Evolutionary conservation across 2,888 invertebrate species (phyloP).

Genomic region (Lissocephala sabroskyi): DNA sequence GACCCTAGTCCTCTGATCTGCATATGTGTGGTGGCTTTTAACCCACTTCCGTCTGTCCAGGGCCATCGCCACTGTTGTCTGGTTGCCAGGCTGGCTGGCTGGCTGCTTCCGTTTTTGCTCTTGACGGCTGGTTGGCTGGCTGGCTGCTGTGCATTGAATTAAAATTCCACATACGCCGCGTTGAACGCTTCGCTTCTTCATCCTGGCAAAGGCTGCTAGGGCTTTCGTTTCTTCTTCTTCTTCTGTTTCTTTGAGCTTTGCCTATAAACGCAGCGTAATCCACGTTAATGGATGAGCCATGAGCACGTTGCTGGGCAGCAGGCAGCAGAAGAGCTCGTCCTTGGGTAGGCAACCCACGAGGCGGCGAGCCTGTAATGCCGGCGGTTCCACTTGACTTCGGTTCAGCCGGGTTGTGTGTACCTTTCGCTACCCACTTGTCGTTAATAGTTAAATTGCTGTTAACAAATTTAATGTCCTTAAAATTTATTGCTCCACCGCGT

Average conservation of each 20-base stretch:
- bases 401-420: slow-evolving; percentile 2
- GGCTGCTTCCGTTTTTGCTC: slow-evolving; percentile 33
- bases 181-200: slow-evolving; percentile 23
- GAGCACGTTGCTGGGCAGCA: slow-evolving; percentile 1
- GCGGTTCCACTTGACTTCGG: neutral
- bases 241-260: slow-evolving; percentile 13
- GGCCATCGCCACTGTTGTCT: slow-evolving; percentile 10
- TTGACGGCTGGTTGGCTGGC: neutral
- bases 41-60: slow-evolving; percentile 41
- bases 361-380: too few relatives aligned
- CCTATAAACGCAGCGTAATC: slow-evolving; percentile 36
- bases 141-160: slow-evolving; percentile 34
- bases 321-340: too few relatives aligned
- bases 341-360: too few relatives aligned
- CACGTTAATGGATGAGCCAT: slow-evolving; percentile 45
- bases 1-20: neutral
- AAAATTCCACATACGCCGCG: slow-evolving; percentile 48
- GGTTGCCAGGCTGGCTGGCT: slow-evolving; percentile 35
- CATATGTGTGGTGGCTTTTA: slow-evolving; percentile 29
- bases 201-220: slow-evolving; percentile 14
- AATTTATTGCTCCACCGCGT: slow-evolving; percentile 38
- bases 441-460: slow-evolving; percentile 59
- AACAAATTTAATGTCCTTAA: slow-evolving; percentile 57
- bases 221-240: neutral
- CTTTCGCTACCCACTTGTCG: slow-evolving; percentile 10